Base-by-base conservation (phyloP, 2,113 vertebrate genomes). In the Paramisgurnus dabryanus region DNA sequence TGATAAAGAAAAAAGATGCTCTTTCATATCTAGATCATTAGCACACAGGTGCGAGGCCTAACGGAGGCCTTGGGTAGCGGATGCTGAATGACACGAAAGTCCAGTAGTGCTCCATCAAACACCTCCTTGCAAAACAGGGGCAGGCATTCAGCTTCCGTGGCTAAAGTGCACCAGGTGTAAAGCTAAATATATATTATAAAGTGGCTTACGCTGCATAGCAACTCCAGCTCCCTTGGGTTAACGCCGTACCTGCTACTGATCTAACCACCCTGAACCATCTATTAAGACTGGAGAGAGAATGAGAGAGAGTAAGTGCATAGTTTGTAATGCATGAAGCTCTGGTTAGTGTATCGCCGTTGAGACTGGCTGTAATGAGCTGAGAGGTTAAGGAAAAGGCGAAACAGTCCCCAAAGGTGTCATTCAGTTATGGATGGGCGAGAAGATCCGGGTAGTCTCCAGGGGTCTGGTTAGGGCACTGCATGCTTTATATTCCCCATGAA, bases 331-430 rank as follows among this genome's bases (percentile, higher is more conserved):
- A 91, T 92, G 90, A 80, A 89, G 93, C 95, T 95, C 92, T 94
- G 91, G 94, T 94, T 97, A 92, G 93, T 91, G 86, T 84, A 90
- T 89, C 71, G 45, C 93, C 92, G 88, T 68, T 85, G 88, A 81
- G 93, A 95, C 91, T 91, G 87, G 91, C 88, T 93, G 89, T 96
- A 96, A 97, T 95, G 96, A 98, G 96, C 95, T 95, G 76, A 49
- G 53, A 92, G 93, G 88, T 89, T 91, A 84, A 89, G 91, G 94
- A 92, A 94, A 93, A 92, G 91, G 87, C 91, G 90, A 92, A 92
- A 57, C 85, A 87, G 91, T 96, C 97, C 94, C 95, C 88, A 87
- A 93, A 93, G 95, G 92, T 93, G 92, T 91, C 87, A 83, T 87
- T 86, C 89, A 89, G 92, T 90, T 92, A 90, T 92, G 86, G 89